Evolutionary conservation across 2,888 invertebrate genomes (phyloP).

Genomic region (Acanthococcus lagerstroemiae): DNA sequence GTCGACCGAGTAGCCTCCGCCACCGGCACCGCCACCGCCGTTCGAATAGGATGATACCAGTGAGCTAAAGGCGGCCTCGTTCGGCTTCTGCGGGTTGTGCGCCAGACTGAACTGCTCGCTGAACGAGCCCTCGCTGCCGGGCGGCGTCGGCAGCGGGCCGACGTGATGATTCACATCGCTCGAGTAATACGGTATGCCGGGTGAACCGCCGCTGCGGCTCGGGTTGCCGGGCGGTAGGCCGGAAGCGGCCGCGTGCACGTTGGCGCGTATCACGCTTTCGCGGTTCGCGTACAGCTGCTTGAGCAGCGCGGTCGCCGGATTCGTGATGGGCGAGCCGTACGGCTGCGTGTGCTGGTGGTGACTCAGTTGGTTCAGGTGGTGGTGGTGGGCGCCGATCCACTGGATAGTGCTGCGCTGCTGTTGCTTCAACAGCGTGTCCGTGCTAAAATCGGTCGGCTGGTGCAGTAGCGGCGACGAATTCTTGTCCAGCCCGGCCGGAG

Average conservation of each 20-base stretch:
- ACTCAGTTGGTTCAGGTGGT: slow-evolving; percentile 50
- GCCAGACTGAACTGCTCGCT: slow-evolving; percentile 47
- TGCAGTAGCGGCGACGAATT: slow-evolving; percentile 34
- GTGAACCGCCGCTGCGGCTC: slow-evolving; percentile 39
- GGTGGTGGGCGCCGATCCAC: slow-evolving; percentile 78
- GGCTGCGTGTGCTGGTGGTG: slow-evolving; percentile 47
- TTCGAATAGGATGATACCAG: slow-evolving; percentile 49
- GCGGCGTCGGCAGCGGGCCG: slow-evolving; percentile 53
- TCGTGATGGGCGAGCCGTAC: slow-evolving; percentile 44
- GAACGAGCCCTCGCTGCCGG: slow-evolving; percentile 48
- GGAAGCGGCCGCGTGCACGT: slow-evolving; percentile 48
- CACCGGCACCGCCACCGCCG: slow-evolving; percentile 47
- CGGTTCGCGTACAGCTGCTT: slow-evolving; percentile 77
- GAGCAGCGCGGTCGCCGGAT: slow-evolving; percentile 81
- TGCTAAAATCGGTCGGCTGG: slow-evolving; percentile 68
- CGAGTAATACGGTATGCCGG: slow-evolving; percentile 43
- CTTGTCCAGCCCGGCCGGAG: slow-evolving; percentile 46
- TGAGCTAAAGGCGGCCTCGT: slow-evolving; percentile 48
- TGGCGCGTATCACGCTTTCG: slow-evolving; percentile 89
- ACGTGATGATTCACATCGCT: slow-evolving; percentile 56
- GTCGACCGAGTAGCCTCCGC: slow-evolving; percentile 31
- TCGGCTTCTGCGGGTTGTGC: slow-evolving; percentile 41
- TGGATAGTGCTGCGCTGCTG: slow-evolving; percentile 76
- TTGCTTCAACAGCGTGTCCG: slow-evolving; percentile 69
- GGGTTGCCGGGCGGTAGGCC: slow-evolving; percentile 45